A percentile compares a stretch with the other conserved stretches of the same genome.
phyloP scores from a whole-genome alignment of 2,888 invertebrate genomes.

The Allacma fusca region DNA sequence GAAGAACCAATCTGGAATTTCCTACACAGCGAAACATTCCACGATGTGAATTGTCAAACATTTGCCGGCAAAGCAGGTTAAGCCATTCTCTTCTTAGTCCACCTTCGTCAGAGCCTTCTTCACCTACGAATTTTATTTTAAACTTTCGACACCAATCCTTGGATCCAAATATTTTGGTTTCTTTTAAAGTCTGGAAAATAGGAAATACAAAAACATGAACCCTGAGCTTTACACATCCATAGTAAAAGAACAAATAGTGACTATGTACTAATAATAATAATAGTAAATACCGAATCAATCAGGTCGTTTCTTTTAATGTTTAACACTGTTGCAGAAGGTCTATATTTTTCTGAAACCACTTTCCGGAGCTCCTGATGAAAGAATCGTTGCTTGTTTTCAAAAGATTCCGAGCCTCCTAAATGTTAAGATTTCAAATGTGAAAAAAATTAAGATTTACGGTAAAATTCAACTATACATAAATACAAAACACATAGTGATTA shows the following conservation, averaged over 20 bases:
- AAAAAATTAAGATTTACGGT: too few relatives aligned
- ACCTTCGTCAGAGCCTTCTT: constrained; percentile 67
- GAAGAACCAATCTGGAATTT: constrained; percentile 66
- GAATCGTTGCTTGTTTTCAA: constrained; percentile 67
- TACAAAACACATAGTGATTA: too few relatives aligned
- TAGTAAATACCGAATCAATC: too few relatives aligned
- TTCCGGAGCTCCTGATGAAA: constrained; percentile 62
- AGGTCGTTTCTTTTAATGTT: constrained; percentile 51
- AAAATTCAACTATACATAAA: too few relatives aligned
- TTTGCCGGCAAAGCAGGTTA: constrained; percentile 65
- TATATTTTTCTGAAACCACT: constrained; percentile 49
- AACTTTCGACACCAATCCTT: constrained; percentile 67
- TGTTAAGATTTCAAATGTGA: too few relatives aligned
- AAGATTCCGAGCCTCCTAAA: constrained; percentile 66
- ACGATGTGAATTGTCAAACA: constrained; percentile 63
- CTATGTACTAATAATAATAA: too few relatives aligned
- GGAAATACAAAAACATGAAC: too few relatives aligned
- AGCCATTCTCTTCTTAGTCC: constrained; percentile 67
- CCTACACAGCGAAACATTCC: constrained; percentile 62
- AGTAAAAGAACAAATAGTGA: too few relatives aligned
- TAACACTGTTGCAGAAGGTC: constrained; percentile 47
- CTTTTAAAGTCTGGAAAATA: constrained; percentile 62
- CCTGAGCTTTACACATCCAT: too few relatives aligned
- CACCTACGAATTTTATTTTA: constrained; percentile 66
- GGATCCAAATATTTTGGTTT: constrained; percentile 65